Evolutionary conservation across 1,140 invertebrate genomes (phyloP).

Genomic region (Pseudobourletiella spinata): DNA sequence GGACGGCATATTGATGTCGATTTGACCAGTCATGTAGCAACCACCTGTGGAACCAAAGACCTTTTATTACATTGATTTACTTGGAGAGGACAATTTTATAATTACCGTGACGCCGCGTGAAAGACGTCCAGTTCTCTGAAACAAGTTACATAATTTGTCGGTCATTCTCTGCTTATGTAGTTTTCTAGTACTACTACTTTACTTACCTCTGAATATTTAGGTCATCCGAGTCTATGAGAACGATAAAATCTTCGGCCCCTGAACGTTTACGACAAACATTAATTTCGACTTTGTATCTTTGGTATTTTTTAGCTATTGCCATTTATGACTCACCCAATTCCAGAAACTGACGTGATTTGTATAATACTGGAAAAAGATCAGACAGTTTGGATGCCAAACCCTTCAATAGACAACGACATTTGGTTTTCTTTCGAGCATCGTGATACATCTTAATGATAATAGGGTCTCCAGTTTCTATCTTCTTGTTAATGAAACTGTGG

Average conservation of each 20-base stretch:
- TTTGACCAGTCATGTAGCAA: not conserved
- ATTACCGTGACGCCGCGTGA: not conserved
- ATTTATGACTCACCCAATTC: not conserved
- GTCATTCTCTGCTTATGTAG: not conserved
- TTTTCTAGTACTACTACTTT: not conserved
- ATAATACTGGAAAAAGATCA: constrained; percentile 16
- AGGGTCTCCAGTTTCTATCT: constrained; percentile 15
- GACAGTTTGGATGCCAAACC: constrained; percentile 13
- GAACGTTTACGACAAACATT: not conserved
- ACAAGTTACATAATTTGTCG: not conserved
- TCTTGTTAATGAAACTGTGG: constrained; percentile 11
- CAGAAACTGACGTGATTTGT: constrained; percentile 20
- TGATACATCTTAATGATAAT: constrained; percentile 18
- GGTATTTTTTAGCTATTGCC: not conserved
- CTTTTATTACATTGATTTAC: too few species aligned
- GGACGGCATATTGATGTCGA: not conserved
- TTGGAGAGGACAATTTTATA: too few species aligned
- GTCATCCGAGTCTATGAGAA: not conserved
- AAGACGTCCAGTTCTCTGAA: not conserved
- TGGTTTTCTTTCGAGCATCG: constrained; percentile 11
- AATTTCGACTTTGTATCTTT: too few species aligned
- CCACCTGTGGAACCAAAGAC: too few species aligned
- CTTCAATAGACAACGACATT: constrained; percentile 3
- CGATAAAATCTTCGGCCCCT: not conserved
- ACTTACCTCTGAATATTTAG: not conserved